phyloP scores from a whole-genome alignment of 2,888 invertebrate genomes.

The Apoda limacodes region DNA sequence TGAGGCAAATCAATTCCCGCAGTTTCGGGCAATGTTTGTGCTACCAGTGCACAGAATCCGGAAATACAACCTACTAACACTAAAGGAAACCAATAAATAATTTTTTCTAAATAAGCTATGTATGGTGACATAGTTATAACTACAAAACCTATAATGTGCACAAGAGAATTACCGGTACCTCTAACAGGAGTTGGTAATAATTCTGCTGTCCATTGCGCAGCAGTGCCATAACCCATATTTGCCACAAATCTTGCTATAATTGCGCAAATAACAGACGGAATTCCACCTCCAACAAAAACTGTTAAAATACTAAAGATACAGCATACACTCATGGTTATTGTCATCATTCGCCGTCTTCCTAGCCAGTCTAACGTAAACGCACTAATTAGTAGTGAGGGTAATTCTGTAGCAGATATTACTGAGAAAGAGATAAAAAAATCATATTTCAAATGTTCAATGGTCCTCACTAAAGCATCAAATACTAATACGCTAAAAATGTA shows the following conservation, averaged over 20 bases:
- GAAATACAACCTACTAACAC: conserved; percentile 31
- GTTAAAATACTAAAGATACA: conserved; percentile 33
- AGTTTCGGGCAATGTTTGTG: conserved; percentile 43
- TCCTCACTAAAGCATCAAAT: conserved; percentile 42
- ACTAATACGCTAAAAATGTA: conserved; percentile 36
- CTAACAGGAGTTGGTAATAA: conserved; percentile 43
- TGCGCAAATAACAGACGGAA: conserved; percentile 39
- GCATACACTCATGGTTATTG: conserved; percentile 25
- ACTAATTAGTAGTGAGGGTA: conserved; percentile 39
- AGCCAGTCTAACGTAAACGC: conserved; percentile 38
- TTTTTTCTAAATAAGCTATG: conserved; percentile 38
- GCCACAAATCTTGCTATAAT: conserved; percentile 39
- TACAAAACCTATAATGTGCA: conserved; percentile 37
- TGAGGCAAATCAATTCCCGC: conserved; percentile 45
- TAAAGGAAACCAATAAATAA: conserved; percentile 38
- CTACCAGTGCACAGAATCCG: conserved; percentile 25
- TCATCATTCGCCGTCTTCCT: conserved; percentile 30
- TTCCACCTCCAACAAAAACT: conserved; percentile 31
- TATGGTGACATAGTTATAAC: conserved; percentile 41
- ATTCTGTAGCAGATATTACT: conserved; percentile 42
- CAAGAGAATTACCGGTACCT: conserved; percentile 38
- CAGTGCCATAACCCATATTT: conserved; percentile 36
- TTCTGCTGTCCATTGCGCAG: conserved; percentile 45
- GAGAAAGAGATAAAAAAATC: conserved; percentile 51
- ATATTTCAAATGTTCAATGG: conserved; percentile 34